A percentile compares a stretch with the other conserved stretches of the same genome.
Evolutionary conservation across 1,140 invertebrate genomes (phyloP).

Genomic region (Dreissena rostriformis): DNA sequence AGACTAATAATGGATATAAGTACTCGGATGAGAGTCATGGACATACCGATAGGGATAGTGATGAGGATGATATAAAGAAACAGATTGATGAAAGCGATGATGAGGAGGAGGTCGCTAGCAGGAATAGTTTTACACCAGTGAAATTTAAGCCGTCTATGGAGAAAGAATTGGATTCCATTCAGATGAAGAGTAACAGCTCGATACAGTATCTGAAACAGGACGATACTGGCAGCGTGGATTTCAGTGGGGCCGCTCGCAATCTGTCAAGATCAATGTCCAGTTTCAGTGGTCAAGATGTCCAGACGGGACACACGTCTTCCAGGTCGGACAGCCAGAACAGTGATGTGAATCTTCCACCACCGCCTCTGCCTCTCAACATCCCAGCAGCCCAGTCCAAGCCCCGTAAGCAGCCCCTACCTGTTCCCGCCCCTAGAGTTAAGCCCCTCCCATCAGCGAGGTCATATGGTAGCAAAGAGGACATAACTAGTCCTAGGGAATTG

Average conservation of each 20-base stretch:
- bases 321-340: slow-evolving; percentile 19
- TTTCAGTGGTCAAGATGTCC: slow-evolving; percentile 63
- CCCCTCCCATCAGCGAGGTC: slow-evolving; percentile 59
- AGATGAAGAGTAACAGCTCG: slow-evolving; percentile 56
- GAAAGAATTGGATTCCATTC: slow-evolving; percentile 63
- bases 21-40: slow-evolving; percentile 61
- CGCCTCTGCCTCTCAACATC: slow-evolving; percentile 58
- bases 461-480: slow-evolving; percentile 52
- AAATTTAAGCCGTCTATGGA: slow-evolving; percentile 63
- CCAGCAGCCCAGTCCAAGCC: slow-evolving; percentile 15
- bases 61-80: slow-evolving; percentile 55
- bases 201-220: slow-evolving; percentile 47
- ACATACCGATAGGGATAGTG: slow-evolving; percentile 33
- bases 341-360: slow-evolving; percentile 46
- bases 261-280: slow-evolving; percentile 65
- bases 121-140: slow-evolving; percentile 51
- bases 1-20: slow-evolving; percentile 62
- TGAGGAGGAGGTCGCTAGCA: slow-evolving; percentile 56
- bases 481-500: slow-evolving; percentile 9
- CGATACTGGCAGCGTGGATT: slow-evolving; percentile 59
- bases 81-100: slow-evolving; percentile 56
- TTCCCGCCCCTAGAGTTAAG: slow-evolving; percentile 50
- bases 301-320: not conserved
- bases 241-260: slow-evolving; percentile 12
- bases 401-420: slow-evolving; percentile 9